Evolutionary conservation across 2,797 vertebrate genomes (phyloP).

Genomic region (Podarcis lilfordi): DNA sequence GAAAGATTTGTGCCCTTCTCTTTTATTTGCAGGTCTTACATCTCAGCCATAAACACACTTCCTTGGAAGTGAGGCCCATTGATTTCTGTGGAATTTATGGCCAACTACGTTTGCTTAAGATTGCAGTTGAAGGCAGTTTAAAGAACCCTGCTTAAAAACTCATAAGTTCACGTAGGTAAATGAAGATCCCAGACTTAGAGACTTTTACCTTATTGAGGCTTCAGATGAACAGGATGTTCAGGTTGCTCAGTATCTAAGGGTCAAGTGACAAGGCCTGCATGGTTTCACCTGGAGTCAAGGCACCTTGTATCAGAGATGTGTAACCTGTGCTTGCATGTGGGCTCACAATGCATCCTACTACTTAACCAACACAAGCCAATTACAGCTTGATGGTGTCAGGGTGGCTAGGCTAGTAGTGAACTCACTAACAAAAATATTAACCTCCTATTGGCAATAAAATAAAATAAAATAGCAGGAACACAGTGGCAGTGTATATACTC

Average conservation of each 20-base stretch:
- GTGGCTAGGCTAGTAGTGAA: background rate
- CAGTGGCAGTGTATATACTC: background rate
- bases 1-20: conserved; percentile 5
- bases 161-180: conserved; percentile 12
- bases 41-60: conserved; percentile 9
- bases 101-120: conserved; percentile 11
- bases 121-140: conserved; percentile 20
- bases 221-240: background rate
- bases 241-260: background rate
- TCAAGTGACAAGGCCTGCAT: background rate
- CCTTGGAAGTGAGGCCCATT: conserved; percentile 25
- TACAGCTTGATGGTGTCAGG: background rate
- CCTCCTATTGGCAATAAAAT: background rate
- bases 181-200: background rate
- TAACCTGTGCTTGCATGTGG: background rate
- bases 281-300: background rate
- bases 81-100: conserved; percentile 31
- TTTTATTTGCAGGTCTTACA: conserved; percentile 20
- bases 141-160: conserved; percentile 33
- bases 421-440: background rate
- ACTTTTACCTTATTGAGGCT: background rate
- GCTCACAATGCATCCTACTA: background rate
- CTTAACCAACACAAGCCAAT: background rate
- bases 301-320: background rate
- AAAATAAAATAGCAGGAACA: background rate